A percentile compares a stretch with the other conserved stretches of the same genome.
These are phyloP conservation scores for Scelioninae gen. 1 DNA, from an alignment of 2,888 invertebrate genomes.

Conservation along the genomic window DNA sequence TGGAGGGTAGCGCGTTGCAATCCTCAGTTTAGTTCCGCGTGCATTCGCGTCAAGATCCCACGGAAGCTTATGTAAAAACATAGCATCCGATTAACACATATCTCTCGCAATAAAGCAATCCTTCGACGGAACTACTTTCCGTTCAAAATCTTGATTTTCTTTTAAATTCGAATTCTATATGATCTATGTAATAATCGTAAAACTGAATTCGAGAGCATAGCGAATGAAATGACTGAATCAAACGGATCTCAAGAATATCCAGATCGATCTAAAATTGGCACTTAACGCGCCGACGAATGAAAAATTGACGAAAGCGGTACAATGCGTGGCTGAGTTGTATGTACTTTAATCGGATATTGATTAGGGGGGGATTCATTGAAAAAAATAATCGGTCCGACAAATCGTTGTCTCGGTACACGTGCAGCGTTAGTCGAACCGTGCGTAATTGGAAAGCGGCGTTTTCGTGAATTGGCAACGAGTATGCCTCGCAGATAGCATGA, in stretches of 20 bases:
- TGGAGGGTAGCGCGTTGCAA: constrained; percentile 67
- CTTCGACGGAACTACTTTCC: neutral
- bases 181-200: neutral
- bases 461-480: constrained; percentile 58
- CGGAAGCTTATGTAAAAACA: constrained; percentile 36
- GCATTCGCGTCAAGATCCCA: constrained; percentile 77
- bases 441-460: constrained; percentile 64
- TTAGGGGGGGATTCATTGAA: constrained; percentile 40
- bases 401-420: constrained; percentile 59
- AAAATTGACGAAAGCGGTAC: constrained; percentile 35
- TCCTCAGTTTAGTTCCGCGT: constrained; percentile 82
- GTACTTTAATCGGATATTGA: constrained; percentile 50
- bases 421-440: constrained; percentile 51
- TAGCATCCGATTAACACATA: constrained; percentile 40
- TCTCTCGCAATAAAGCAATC: constrained; percentile 25
- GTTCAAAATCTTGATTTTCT: neutral
- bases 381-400: constrained; percentile 51
- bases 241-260: constrained; percentile 25
- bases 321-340: constrained; percentile 32
- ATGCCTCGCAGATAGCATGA: constrained; percentile 58
- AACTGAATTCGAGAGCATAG: neutral
- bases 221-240: constrained; percentile 19
- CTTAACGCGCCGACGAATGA: constrained; percentile 22
- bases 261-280: constrained; percentile 40
- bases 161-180: neutral